phyloP scores from a whole-genome alignment of 2,113 vertebrate genomes.

The Leucoraja erinaceus region DNA sequence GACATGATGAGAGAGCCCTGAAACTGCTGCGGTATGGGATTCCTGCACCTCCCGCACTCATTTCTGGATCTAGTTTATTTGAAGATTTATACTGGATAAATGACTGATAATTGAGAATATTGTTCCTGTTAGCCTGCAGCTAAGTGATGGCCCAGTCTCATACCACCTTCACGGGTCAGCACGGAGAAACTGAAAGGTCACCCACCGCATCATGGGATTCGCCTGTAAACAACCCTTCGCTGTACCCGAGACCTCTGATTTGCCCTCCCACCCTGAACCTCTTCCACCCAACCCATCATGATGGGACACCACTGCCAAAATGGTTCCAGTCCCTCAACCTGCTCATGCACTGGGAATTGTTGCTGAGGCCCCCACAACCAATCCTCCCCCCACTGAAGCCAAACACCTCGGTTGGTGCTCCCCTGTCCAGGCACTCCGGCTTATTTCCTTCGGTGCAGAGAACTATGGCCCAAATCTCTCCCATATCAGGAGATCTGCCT shows the following conservation, averaged over 20 bases:
- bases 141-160: not conserved
- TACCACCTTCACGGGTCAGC: not conserved
- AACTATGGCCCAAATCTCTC: too few relatives aligned
- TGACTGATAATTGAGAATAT: not conserved
- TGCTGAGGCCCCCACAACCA: too few relatives aligned
- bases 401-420: too few relatives aligned
- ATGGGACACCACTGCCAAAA: too few relatives aligned
- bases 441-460: too few relatives aligned
- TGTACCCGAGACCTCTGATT: not conserved
- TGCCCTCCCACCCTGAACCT: not conserved
- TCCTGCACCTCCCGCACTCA: not conserved
- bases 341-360: too few relatives aligned
- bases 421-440: too few relatives aligned
- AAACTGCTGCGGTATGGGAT: not conserved
- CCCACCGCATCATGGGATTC: not conserved
- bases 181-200: not conserved
- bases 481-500: too few relatives aligned
- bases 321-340: too few relatives aligned
- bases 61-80: not conserved
- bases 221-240: not conserved
- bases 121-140: not conserved
- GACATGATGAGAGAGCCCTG: not conserved
- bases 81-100: not conserved
- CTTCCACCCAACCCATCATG: not conserved
- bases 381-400: too few relatives aligned